A percentile compares a stretch with the other conserved stretches of the same genome.
phyloP scores from a whole-genome alignment of 2,113 vertebrate species.

The Suricata suricatta region DNA sequence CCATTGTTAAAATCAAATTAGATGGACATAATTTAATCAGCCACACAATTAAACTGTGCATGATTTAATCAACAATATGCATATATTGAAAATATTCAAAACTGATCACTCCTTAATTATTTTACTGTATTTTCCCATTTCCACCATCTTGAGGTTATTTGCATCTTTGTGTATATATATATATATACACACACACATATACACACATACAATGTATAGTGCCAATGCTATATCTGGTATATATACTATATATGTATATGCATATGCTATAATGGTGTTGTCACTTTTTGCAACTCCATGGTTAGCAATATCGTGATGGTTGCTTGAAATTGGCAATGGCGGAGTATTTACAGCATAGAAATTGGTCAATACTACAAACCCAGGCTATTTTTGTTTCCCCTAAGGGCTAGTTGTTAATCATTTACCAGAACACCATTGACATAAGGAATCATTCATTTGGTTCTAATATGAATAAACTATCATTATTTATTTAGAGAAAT shows the following conservation, averaged over 20 bases:
- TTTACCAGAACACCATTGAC: background rate
- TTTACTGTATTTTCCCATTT: background rate
- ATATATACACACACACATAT: no score
- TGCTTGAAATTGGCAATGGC: background rate
- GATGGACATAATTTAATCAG: background rate
- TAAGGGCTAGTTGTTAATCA: background rate
- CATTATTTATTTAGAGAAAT: background rate
- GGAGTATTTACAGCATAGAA: background rate
- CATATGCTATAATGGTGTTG: no score
- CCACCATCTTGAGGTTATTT: background rate
- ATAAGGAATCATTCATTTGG: background rate
- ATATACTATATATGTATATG: no score
- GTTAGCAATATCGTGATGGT: background rate
- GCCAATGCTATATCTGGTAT: no score
- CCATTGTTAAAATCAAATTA: background rate
- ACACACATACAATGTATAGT: background rate
- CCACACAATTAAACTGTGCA: background rate
- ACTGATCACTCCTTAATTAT: background rate
- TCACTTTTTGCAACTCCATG: background rate
- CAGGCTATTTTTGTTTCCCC: background rate
- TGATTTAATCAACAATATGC: background rate
- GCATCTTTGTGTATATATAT: fast-evolving
- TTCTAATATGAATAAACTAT: background rate
- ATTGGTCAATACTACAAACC: background rate
- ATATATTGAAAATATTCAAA: background rate